phyloP scores from a whole-genome alignment of 2,113 vertebrate species.

The Nycticorax nycticorax region DNA sequence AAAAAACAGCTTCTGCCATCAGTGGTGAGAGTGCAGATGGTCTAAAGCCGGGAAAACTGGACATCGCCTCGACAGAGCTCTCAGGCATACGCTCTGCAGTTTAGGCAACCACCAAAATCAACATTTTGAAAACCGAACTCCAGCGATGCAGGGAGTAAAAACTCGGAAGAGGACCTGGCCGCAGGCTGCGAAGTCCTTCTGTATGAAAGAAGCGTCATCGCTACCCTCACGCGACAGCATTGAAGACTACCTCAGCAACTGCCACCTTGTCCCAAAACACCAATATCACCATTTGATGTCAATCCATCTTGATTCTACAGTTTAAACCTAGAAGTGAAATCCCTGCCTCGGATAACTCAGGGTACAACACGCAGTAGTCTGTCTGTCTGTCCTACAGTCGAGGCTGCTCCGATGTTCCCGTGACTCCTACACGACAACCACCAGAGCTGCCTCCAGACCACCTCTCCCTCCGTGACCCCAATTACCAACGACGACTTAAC shows the following conservation, averaged over 20 bases:
- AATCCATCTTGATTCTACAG: neutral
- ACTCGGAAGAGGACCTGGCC: neutral
- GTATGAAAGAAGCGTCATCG: rapidly evolving
- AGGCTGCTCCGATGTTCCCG: rapidly evolving
- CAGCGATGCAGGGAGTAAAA: neutral
- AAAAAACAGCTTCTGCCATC: rapidly evolving
- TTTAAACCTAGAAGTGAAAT: neutral
- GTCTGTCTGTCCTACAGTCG: rapidly evolving
- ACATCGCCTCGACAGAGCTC: rapidly evolving
- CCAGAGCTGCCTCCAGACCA: neutral
- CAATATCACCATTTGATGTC: rapidly evolving
- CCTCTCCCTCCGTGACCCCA: neutral
- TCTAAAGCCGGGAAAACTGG: neutral
- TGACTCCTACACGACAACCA: rapidly evolving
- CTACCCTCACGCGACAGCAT: rapidly evolving
- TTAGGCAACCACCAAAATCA: neutral
- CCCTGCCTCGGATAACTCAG: neutral
- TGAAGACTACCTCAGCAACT: rapidly evolving
- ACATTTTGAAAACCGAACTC: neutral
- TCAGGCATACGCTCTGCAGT: rapidly evolving
- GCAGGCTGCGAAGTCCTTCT: neutral
- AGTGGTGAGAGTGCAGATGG: neutral
- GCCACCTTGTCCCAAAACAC: neutral
- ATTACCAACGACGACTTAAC: neutral
- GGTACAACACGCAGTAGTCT: neutral